Conservation (phyloP, 2,888 invertebrate genomes). For the Hypsopygia costalis region DNA sequence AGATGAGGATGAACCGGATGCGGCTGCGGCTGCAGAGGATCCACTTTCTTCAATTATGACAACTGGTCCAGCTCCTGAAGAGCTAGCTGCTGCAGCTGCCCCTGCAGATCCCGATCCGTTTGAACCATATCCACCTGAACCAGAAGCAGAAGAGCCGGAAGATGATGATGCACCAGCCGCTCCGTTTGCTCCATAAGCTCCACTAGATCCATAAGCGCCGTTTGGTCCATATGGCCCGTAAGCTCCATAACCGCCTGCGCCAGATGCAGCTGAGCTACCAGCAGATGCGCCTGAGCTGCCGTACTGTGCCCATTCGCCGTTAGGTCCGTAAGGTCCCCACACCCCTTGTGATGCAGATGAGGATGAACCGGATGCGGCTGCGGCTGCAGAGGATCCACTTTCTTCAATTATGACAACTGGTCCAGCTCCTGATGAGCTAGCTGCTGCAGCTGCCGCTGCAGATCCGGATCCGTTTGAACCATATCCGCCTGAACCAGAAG, state of each 20-base stretch:
- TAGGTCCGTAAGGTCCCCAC: slow-evolving; percentile 4
- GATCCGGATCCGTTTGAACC: background rate
- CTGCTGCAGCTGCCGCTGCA: no score
- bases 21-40: slow-evolving; percentile 7
- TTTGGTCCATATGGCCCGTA: no score
- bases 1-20: slow-evolving; percentile 5
- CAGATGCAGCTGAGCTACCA: no score
- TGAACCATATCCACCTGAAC: no score
- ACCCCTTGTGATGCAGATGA: slow-evolving; percentile 9
- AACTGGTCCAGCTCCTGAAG: slow-evolving; percentile 1
- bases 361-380: slow-evolving; percentile 4
- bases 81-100: no score
- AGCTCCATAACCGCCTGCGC: no score
- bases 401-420: background rate
- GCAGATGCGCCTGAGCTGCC: no score
- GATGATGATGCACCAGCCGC: no score
- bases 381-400: slow-evolving; percentile 2
- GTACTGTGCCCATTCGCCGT: no score
- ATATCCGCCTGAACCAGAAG: slow-evolving; percentile 1
- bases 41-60: background rate
- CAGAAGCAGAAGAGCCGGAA: background rate
- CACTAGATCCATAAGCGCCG: background rate
- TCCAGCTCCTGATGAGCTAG: background rate
- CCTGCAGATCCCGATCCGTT: background rate
- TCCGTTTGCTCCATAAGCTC: background rate